Percentiles rank a stretch among this genome's conserved stretches.
Conservation (phyloP, 2,113 vertebrate genomes). For the Ceuthmochares aereus region DNA sequence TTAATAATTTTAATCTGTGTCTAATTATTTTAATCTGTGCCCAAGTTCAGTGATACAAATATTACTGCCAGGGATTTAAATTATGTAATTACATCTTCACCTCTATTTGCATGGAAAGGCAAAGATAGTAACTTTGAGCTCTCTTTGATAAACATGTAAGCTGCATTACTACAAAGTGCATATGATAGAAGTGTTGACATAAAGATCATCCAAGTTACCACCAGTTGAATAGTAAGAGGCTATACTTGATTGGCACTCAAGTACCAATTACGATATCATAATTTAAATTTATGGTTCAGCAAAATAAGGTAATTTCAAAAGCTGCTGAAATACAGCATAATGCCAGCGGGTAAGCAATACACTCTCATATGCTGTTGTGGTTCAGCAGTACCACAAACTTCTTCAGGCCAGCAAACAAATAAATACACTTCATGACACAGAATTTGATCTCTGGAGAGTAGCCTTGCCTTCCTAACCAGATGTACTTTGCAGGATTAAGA, state of each 20-base stretch:
- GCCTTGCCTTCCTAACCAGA: background rate
- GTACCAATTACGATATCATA: background rate
- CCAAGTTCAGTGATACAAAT: background rate
- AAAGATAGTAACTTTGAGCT: background rate
- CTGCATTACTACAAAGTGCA: background rate
- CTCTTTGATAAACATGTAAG: background rate
- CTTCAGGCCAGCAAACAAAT: background rate
- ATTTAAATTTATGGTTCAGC: background rate
- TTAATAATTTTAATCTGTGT: background rate
- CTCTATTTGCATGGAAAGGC: background rate
- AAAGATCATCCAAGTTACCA: background rate
- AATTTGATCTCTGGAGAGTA: background rate
- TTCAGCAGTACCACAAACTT: background rate
- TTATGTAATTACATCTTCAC: background rate
- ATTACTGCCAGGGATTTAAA: background rate
- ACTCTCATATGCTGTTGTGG: fast-evolving
- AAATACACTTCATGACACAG: background rate
- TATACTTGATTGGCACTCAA: background rate
- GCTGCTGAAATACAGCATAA: background rate
- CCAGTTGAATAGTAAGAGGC: background rate
- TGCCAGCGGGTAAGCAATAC: background rate
- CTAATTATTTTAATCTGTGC: background rate
- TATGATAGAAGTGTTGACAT: background rate
- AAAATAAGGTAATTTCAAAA: background rate
- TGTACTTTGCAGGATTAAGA: background rate